Base-by-base conservation (phyloP, 2,113 vertebrate genomes). In the Dinomys branickii region DNA sequence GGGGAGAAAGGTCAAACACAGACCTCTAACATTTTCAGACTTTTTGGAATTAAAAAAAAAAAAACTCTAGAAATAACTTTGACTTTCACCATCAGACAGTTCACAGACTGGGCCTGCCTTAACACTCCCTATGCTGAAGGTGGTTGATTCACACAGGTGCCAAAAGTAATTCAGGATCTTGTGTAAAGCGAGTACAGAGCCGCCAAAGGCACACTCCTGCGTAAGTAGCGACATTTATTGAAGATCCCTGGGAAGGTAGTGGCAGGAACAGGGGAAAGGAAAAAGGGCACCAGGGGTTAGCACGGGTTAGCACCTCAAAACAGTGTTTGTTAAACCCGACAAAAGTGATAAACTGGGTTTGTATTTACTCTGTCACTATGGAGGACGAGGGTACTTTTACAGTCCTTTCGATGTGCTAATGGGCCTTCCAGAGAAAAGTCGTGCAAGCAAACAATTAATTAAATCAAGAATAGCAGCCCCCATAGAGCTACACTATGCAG, bases 371-470 rank as follows among this genome's bases (percentile, higher is more conserved):
- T 83, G 0, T 41, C 84, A n/a, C 84, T 75, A 30, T 38, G 3
- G 26, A 87, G 87, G 67, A 85, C 59, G 26, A 77, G 81, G 80
- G 85, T 75, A 89, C 54, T 89, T 85, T 93, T 28, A 90, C 71
- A 78, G 75, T 93, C 61, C 35, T 81, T 93, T 41, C 52, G 52
- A 92, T 80, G 85, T 85, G 92, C 77, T 97, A 85, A 94, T 52
- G 75, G 88, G 78, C 54, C 92, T 97, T 98, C 85, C 78, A 67
- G 71, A 77, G 47, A 71, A 93, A 96, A 96, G 94, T 61, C 92
- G 94, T 67, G 52, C 77, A 86, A 96, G 83, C 92, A 96, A 90
- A 91, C 52, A 81, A 92, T 71, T 94, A 88, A 95, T 94, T 95
- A 93, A 95, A 93, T 95, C 69, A 73, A 94, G 52, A 90, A 59